Evolutionary conservation across 2,797 vertebrate species (phyloP), one percentile per base, ranked within the genome.

Genomic region (Amblyopsis hoosieri): DNA sequence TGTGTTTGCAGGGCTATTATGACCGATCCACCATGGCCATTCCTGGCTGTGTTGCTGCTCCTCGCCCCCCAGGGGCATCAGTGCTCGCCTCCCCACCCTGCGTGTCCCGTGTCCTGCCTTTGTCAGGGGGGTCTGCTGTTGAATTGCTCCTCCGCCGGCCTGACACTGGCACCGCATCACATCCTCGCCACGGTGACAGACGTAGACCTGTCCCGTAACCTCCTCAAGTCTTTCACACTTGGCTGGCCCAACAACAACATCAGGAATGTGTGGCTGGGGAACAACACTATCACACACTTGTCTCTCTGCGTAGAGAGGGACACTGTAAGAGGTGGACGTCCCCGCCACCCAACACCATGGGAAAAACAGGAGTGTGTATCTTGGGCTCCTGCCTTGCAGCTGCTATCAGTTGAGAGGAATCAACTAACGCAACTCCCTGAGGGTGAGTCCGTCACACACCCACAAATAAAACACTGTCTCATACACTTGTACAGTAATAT

Each of bases 331-430:
- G 54, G 56, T 12, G 80, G 45, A 33, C 17, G 85, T 42, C 71
- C 58, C 0, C 8, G 82, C 54, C 72, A 65, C 45, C 60, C 29
- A 10, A 4, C 67, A 71, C 54, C 45, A 0, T 1, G 45, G 72
- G 63, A 48, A 33, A 45, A 31, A 59, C 7, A 9, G 49, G 19
- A 74, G 12, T 89, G 82, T 57, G 52, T 69, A 0, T 3, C 69
- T 2, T 93, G 93, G 83, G 91, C 94, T 80, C 92, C 91, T 10
- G 57, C 83, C 84, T 86, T 96, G 74, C 91, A 93, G 87, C 76
- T 91, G 69, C 71, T 97, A 37, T 93, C 90, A 79, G 75, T 86
- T 68, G 91, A 93, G 77, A 91, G 87, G 85, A 97, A 98, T 84
- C 85, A 87, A 33, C 91, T 98, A 3, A 72, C 70, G 1, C 42